Percentiles rank a stretch among this genome's conserved stretches.
These are phyloP conservation scores for Lindbergichthys nudifrons DNA, from an alignment of 2,797 vertebrate genomes.

Conservation along the genomic window DNA sequence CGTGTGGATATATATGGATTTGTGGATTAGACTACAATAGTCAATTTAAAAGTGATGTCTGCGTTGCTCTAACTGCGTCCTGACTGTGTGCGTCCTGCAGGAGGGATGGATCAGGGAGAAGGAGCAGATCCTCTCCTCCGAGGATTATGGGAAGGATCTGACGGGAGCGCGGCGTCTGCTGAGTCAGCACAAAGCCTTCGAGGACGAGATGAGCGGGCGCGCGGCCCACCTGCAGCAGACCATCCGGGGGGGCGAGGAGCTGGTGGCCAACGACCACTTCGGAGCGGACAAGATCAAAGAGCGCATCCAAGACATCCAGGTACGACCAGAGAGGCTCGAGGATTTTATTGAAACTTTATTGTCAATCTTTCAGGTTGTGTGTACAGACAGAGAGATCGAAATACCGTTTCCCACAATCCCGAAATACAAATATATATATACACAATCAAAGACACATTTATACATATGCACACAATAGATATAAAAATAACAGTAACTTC, in stretches of 20 bases:
- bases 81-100: constrained; percentile 31
- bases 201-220: constrained; percentile 96
- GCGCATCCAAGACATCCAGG: constrained; percentile 89
- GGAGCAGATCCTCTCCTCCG: constrained; percentile 96
- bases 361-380: too few species aligned
- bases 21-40: too few species aligned
- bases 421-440: too few species aligned
- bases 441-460: too few species aligned
- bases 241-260: constrained; percentile 92
- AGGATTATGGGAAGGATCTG: constrained; percentile 95
- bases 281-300: constrained; percentile 95
- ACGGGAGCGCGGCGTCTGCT: constrained; percentile 93
- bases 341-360: too few species aligned
- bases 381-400: too few species aligned
- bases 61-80: neutral
- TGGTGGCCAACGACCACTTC: constrained; percentile 94
- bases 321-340: neutral
- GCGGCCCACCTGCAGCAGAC: constrained; percentile 93
- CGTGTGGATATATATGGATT: too few species aligned
- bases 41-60: neutral
- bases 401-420: too few species aligned
- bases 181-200: constrained; percentile 95
- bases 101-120: constrained; percentile 98
- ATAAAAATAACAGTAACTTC: too few species aligned
- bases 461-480: too few species aligned